Evolutionary conservation across 2,888 invertebrate genomes (phyloP), one percentile per base, ranked within the genome.

Genomic region (Poecilus cupreus): DNA sequence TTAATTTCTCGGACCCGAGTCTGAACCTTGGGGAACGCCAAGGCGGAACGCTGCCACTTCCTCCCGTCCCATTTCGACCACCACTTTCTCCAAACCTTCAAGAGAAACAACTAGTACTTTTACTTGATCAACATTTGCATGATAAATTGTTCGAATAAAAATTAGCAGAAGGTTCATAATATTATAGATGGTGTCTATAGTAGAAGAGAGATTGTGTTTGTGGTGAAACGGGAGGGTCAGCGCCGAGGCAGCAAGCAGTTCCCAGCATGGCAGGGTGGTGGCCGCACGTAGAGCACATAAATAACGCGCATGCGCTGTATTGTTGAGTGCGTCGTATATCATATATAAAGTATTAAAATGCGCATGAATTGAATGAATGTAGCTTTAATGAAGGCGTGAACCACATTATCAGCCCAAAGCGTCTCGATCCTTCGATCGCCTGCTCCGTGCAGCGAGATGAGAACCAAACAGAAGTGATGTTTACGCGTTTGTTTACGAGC

Each of bases 321-420:
- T 70, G 70, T 70, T 20, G 70, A 64, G 16, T 39, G 16, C 20
- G 26, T 13, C 75, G 51, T 75, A 75, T 51, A 26, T 75, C 75
- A 54, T 18, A 49, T 51, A 32, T 75, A 74, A 74, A 43, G 74
- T 74, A 74, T 75, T 75, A 75, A 75, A 75, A 75, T 51, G 75
- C 18, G 16, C 75, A 75, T 51, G 75, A 75, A 75, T 75, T 75
- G 75, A 75, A 75, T 75, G 75, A 75, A 75, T 75, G 75, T 18
- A 22, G 75, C 51, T 75, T 51, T 75, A 75, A 75, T 75, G 75
- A 75, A 75, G 51, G 75, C 51, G 75, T 75, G 75, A 75, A 75
- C 11, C 51, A 24, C 72, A 72, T 72, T 72, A 72, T 43, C 46
- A 72, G 24, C 72, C 46, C 24, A 32, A 46, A 39, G 43, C 16